Conservation (phyloP, 2,113 vertebrate genomes). For the Nesospiza acunhae region DNA sequence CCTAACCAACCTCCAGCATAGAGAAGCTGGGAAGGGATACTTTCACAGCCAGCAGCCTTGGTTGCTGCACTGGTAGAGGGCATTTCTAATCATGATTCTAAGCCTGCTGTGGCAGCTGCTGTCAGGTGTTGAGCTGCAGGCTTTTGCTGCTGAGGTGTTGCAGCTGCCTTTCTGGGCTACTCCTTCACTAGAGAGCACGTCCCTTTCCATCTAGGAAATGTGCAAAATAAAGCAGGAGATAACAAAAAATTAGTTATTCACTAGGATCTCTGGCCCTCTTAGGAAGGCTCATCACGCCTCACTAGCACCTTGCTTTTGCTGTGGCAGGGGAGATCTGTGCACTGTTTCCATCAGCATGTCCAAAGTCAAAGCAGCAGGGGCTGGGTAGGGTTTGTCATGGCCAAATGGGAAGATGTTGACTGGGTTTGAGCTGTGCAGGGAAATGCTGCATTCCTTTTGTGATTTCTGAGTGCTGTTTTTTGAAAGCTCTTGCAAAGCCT, state of each 20-base stretch:
- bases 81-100: not conserved
- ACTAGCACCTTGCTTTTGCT: not conserved
- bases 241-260: not conserved
- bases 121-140: not conserved
- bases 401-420: not conserved
- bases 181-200: not conserved
- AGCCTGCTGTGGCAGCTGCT: not conserved
- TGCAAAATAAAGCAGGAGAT: not conserved
- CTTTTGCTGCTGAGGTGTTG: not conserved
- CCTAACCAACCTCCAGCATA: too few species aligned
- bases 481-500: not conserved
- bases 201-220: not conserved
- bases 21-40: not conserved
- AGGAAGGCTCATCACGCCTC: accelerated
- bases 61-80: not conserved
- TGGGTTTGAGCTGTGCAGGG: not conserved
- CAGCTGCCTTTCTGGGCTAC: not conserved
- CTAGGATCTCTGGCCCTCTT: not conserved
- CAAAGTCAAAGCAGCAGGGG: not conserved
- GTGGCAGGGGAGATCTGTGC: accelerated
- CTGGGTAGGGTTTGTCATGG: not conserved
- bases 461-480: not conserved
- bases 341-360: accelerated
- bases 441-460: not conserved
- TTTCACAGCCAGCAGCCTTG: not conserved